Evolutionary conservation across 2,797 vertebrate species (phyloP).

Genomic region (Catostomus latipinnis): DNA sequence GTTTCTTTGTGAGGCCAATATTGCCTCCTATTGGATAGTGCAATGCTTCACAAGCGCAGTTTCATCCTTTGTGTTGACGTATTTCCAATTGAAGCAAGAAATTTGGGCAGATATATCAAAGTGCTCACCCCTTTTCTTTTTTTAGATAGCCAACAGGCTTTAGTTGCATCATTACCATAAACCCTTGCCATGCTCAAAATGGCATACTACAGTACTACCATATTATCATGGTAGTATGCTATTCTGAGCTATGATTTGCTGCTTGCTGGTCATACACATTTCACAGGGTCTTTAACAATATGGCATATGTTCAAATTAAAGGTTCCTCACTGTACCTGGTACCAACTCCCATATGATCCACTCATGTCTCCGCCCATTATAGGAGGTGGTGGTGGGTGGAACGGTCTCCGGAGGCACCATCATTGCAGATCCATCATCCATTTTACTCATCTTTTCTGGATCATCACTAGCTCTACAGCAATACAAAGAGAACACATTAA

Average conservation of each 20-base stretch:
- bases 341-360: conserved; percentile 78
- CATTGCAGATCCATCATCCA: conserved; percentile 70
- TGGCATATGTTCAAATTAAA: neutral
- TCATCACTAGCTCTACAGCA: conserved; percentile 71
- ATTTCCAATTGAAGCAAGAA: neutral
- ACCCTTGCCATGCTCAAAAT: too few species aligned
- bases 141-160: neutral
- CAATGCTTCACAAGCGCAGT: too few species aligned
- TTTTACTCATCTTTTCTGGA: conserved; percentile 74
- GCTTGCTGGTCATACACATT: too few species aligned
- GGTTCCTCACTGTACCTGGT: conserved; percentile 74
- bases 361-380: conserved; percentile 73
- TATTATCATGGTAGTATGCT: too few species aligned
- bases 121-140: too few species aligned
- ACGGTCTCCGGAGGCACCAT: conserved; percentile 59
- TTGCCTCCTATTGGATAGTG: too few species aligned
- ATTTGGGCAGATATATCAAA: too few species aligned
- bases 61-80: too few species aligned
- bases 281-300: too few species aligned
- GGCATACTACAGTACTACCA: too few species aligned
- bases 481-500: neutral
- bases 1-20: neutral
- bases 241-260: too few species aligned
- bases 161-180: neutral
- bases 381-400: conserved; percentile 66